Evolutionary conservation across 2,797 vertebrate species (phyloP).

Genomic region (Sebastes trivittatus): DNA sequence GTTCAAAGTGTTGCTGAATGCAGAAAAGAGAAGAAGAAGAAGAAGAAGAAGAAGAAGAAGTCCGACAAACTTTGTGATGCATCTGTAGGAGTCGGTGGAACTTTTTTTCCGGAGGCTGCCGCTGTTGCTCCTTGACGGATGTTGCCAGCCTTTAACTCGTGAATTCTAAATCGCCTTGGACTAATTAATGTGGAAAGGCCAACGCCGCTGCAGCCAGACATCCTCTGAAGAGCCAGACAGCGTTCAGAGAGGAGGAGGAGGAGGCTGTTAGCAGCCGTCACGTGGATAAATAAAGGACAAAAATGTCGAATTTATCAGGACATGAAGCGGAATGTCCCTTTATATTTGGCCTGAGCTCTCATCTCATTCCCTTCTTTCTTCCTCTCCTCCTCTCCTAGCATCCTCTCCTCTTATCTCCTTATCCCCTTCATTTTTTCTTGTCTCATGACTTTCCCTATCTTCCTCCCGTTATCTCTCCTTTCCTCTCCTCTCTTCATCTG

Average conservation of each 20-base stretch:
- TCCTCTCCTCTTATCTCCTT: background rate
- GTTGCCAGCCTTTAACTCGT: conserved; percentile 52
- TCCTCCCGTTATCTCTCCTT: background rate
- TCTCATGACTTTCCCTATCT: background rate
- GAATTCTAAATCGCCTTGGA: conserved; percentile 67
- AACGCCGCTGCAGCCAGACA: conserved; percentile 36
- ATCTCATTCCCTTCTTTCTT: background rate
- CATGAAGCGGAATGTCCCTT: background rate
- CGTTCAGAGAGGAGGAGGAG: background rate
- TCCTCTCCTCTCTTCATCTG: background rate
- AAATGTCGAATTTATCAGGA: background rate
- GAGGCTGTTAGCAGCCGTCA: background rate
- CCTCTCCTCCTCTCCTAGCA: background rate
- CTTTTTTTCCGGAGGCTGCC: conserved; percentile 5
- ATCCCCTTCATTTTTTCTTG: background rate
- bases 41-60: background rate
- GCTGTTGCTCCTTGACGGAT: conserved; percentile 42
- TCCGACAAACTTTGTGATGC: conserved; percentile 11
- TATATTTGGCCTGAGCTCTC: background rate
- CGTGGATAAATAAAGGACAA: background rate
- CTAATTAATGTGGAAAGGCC: conserved; percentile 65
- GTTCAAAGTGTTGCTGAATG: conserved; percentile 18
- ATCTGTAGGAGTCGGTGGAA: conserved; percentile 32
- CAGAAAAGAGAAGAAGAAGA: background rate
- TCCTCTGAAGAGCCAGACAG: conserved; percentile 3